Evolutionary conservation across 2,888 invertebrate genomes (phyloP).

Genomic region (Harpalus rufipes): DNA sequence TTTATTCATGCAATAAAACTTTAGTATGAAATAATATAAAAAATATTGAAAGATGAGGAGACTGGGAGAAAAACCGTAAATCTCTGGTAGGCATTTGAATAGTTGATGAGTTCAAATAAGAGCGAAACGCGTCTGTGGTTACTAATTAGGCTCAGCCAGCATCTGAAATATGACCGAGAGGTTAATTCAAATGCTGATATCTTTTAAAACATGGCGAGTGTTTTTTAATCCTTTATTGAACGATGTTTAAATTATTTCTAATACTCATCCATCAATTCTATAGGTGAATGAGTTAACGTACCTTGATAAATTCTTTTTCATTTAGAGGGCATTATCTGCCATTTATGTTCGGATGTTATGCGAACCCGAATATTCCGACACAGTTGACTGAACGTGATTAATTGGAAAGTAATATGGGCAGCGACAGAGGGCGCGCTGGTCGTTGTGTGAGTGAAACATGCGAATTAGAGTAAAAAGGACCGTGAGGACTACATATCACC

Average conservation of each 20-base stretch:
- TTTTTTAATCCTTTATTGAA: no score
- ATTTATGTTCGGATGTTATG: slow-evolving; percentile 1
- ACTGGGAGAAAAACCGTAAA: no score
- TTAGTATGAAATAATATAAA: no score
- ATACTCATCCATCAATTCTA: background rate
- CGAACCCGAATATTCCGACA: slow-evolving; percentile 10
- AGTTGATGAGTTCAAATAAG: no score
- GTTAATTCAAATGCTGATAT: no score
- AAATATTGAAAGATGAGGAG: no score
- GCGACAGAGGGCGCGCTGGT: slow-evolving; percentile 6
- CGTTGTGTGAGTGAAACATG: slow-evolving; percentile 26
- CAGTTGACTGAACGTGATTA: slow-evolving; percentile 39
- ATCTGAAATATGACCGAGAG: no score
- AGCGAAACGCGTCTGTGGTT: no score
- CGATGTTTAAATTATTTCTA: background rate
- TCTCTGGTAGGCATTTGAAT: no score
- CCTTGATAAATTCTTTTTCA: background rate
- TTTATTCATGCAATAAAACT: no score
- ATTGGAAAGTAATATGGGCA: slow-evolving; percentile 20
- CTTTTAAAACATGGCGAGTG: no score
- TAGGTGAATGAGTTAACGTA: background rate
- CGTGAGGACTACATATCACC: slow-evolving; percentile 4
- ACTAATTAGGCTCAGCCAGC: no score
- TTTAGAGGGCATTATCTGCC: background rate
- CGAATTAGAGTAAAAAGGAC: background rate